Base-by-base conservation (phyloP, 1,140 invertebrate genomes). In the Augochlora pura region DNA sequence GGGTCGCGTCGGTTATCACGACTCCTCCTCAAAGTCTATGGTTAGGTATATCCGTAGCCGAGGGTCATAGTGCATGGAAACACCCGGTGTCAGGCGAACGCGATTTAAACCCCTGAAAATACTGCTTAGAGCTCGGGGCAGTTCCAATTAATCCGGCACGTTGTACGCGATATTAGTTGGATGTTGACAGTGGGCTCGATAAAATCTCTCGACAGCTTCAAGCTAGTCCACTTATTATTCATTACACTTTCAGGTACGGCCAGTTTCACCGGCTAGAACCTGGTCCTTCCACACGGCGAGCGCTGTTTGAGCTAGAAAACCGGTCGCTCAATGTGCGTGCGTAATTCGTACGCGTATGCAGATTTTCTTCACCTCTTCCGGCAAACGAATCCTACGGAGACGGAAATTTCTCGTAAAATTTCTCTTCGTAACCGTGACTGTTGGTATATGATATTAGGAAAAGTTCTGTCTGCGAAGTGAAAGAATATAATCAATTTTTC, bases 151-250 rank as follows among this genome's bases (percentile, higher is more conserved):
- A 91, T 84, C 86, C 83, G 85, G 85, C 87, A 91, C 89, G 90
- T 91, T 91, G 90, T 90, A 90, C 90, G 88, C 60, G 90, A 91
- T 91, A 92, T 92, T 92, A 92, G 91, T 89, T 90, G 88, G 90
- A 86, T 92, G 91, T 92, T 92, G 91, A 92, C 91, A 91, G 88
- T 91, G 84, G 86, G 81, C 71, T 85, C 84, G 91, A 92, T 92
- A 92, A 87, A 81, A 92, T 92, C 91, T 91, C 76, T 86, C 80
- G 79, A 81, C 82, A 86, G 87, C 82, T 84, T 81, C 77, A 82
- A 86, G 74, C 75, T 69, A 77, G 54, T 76, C 72, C 81, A 78
- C 85, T 90, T 90, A 91, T 91, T 90, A 92, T 91, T 91, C 90
- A 92, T 91, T 87, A 88, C 84, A 90, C 87, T 90, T 90, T 90